A percentile compares a stretch with the other conserved stretches of the same genome.
Evolutionary conservation across 2,888 invertebrate genomes (phyloP).

Genomic region (Labia minor): DNA sequence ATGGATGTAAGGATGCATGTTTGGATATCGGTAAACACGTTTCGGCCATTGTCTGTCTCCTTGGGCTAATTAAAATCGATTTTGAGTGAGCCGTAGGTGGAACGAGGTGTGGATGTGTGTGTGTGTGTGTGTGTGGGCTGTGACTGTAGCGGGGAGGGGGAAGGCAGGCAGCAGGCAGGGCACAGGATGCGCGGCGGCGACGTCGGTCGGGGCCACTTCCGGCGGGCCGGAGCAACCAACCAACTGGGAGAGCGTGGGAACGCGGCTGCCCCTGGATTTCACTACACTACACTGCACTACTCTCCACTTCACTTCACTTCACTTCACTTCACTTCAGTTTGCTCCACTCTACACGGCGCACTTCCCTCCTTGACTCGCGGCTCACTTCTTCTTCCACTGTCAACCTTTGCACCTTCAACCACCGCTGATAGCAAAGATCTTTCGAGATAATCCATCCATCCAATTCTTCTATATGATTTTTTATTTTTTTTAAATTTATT

Average conservation of each 20-base stretch:
- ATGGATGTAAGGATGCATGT: no score
- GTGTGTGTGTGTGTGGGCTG: neutral
- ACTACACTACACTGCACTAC: neutral
- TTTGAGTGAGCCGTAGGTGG: no score
- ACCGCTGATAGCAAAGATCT: no score
- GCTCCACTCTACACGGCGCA: neutral
- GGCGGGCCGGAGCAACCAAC: neutral
- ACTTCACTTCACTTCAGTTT: neutral
- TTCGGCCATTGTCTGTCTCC: neutral
- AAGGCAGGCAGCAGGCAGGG: neutral
- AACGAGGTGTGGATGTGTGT: neutral
- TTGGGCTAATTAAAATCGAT: neutral
- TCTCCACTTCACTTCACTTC: neutral
- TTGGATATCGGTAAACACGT: no score
- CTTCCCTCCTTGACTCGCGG: neutral
- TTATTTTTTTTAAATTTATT: no score
- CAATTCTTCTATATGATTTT: no score
- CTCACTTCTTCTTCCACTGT: no score
- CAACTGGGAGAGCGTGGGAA: slow-evolving; percentile 1
- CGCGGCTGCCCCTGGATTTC: neutral
- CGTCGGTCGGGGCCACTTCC: neutral
- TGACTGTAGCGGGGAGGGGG: neutral
- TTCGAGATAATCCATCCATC: no score
- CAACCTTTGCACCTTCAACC: no score
- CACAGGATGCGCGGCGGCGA: neutral